Evolutionary conservation across 2,797 vertebrate genomes (phyloP).

Genomic region (Podargus strigoides): DNA sequence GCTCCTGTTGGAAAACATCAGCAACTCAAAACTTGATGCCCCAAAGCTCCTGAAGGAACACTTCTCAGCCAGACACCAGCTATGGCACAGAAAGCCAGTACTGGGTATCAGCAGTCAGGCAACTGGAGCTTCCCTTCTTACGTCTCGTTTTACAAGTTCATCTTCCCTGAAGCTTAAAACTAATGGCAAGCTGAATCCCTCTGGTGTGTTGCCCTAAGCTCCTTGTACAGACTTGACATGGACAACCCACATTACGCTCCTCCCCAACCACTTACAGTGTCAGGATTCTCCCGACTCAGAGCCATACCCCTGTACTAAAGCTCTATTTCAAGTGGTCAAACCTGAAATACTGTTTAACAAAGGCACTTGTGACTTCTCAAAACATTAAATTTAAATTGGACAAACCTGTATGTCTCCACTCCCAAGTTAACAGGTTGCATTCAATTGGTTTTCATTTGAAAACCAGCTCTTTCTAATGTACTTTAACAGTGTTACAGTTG

Average conservation of each 20-base stretch:
- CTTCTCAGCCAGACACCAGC: neutral
- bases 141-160: neutral
- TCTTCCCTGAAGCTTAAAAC: neutral
- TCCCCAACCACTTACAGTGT: neutral
- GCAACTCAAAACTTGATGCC: rapidly evolving
- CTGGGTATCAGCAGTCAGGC: neutral
- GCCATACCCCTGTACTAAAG: neutral
- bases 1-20: neutral
- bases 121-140: neutral
- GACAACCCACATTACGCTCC: neutral
- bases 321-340: neutral
- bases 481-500: neutral
- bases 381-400: neutral
- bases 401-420: neutral
- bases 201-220: neutral
- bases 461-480: neutral
- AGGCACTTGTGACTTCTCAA: neutral
- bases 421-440: neutral
- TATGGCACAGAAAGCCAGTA: neutral
- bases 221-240: too few relatives aligned
- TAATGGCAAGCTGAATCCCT: neutral
- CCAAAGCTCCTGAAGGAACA: neutral
- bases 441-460: neutral
- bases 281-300: rapidly evolving
- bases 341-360: neutral